These are phyloP conservation scores for Thumatha senex DNA, from an alignment of 2,888 invertebrate genomes.

Conservation along the genomic window DNA sequence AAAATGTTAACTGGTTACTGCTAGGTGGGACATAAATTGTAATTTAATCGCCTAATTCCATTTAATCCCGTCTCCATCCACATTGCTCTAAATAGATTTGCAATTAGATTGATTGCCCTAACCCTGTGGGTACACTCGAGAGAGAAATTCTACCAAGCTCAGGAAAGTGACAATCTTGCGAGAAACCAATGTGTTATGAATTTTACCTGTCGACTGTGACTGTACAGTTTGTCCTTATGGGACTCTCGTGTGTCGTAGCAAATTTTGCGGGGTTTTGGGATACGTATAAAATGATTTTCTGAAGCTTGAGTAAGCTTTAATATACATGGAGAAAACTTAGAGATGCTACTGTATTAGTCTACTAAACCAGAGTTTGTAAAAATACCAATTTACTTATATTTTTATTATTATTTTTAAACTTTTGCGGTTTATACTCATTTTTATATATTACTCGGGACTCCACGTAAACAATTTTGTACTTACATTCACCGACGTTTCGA, in stretches of 20 bases:
- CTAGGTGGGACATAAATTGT: background rate
- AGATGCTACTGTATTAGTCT: no score
- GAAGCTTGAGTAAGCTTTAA: constrained; percentile 1
- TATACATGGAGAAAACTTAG: background rate
- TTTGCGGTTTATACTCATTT: no score
- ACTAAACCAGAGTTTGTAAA: no score
- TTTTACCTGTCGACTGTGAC: background rate
- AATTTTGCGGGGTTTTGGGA: constrained; percentile 11
- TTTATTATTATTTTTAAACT: no score
- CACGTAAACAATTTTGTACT: no score
- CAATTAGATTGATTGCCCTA: constrained; percentile 7
- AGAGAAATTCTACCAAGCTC: background rate
- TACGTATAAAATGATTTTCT: constrained; percentile 2
- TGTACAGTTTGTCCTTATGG: constrained; percentile 20
- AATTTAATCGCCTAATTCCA: background rate
- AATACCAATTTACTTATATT: no score
- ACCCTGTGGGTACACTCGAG: background rate
- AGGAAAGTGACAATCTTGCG: constrained; percentile 1
- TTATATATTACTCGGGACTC: no score
- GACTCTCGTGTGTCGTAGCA: constrained; percentile 21
- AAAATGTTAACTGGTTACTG: background rate
- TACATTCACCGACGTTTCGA: no score
- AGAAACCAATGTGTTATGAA: background rate
- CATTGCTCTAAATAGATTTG: constrained; percentile 3
- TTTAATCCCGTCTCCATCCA: background rate